Percentiles rank a stretch among this genome's conserved stretches.
These are phyloP conservation scores for Cathartes aura DNA, from an alignment of 2,113 vertebrate genomes.

Conservation along the genomic window DNA sequence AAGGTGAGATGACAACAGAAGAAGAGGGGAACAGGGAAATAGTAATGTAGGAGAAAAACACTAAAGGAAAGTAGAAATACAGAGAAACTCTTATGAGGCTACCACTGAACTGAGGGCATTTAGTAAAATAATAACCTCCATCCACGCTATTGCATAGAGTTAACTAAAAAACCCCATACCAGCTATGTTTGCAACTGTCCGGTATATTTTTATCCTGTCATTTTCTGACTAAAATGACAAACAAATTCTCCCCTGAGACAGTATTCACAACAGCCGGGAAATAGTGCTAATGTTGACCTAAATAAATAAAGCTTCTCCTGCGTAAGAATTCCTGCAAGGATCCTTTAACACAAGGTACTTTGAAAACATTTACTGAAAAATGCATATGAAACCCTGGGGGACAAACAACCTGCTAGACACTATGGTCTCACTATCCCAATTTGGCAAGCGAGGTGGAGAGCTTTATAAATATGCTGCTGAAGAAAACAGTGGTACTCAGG, in stretches of 20 bases:
- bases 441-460: not conserved
- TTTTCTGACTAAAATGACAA: conserved; percentile 58
- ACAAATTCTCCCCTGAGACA: conserved; percentile 35
- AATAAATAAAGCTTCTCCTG: conserved; percentile 37
- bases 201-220: conserved; percentile 27
- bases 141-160: not conserved
- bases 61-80: not conserved
- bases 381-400: not conserved
- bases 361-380: conserved; percentile 34
- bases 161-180: not conserved
- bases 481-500: not conserved
- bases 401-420: conserved; percentile 1
- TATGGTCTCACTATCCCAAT: not conserved
- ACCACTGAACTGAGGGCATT: not conserved
- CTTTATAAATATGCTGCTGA: not conserved
- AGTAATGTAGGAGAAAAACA: not conserved
- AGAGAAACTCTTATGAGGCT: not conserved
- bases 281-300: conserved; percentile 53
- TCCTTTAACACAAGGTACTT: conserved; percentile 9
- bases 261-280: conserved; percentile 42
- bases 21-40: not conserved
- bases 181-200: not conserved
- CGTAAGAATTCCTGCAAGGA: conserved; percentile 32
- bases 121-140: not conserved
- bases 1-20: not conserved